Conservation (phyloP, 2,888 invertebrate species). For the Pristionchus japonicus region DNA sequence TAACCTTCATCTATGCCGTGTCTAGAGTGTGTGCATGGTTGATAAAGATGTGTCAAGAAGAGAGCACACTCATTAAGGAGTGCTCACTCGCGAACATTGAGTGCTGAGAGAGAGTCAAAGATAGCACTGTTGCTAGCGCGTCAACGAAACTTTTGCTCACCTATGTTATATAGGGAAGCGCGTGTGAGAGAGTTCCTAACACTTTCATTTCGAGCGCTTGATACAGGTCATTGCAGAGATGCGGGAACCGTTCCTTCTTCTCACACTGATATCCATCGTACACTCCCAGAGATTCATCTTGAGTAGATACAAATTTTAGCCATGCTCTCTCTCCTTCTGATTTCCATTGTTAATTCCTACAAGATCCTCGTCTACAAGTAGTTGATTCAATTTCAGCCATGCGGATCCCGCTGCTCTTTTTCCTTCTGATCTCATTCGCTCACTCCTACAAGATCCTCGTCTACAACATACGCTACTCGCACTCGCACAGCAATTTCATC, state of each 20-base stretch:
- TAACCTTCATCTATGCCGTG: not conserved
- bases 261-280: not conserved
- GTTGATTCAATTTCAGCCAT: too few species aligned
- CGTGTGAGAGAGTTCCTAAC: not conserved
- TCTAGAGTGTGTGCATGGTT: not conserved
- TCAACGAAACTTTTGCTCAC: not conserved
- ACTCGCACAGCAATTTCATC: constrained; percentile 55
- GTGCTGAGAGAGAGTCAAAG: not conserved
- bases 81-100: not conserved
- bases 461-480: constrained; percentile 52
- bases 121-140: not conserved
- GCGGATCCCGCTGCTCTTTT: not conserved
- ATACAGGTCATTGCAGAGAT: not conserved
- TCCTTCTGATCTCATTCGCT: not conserved
- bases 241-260: not conserved
- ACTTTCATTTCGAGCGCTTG: not conserved
- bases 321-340: too few species aligned
- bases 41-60: not conserved
- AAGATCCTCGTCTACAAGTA: too few species aligned
- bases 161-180: not conserved
- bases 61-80: not conserved
- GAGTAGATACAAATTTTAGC: too few species aligned
- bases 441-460: constrained; percentile 53
- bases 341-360: too few species aligned
- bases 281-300: too few species aligned